A percentile compares a stretch with the other conserved stretches of the same genome.
Evolutionary conservation across 1,140 invertebrate species (phyloP).

Genomic region (Asbolus verrucosus): DNA sequence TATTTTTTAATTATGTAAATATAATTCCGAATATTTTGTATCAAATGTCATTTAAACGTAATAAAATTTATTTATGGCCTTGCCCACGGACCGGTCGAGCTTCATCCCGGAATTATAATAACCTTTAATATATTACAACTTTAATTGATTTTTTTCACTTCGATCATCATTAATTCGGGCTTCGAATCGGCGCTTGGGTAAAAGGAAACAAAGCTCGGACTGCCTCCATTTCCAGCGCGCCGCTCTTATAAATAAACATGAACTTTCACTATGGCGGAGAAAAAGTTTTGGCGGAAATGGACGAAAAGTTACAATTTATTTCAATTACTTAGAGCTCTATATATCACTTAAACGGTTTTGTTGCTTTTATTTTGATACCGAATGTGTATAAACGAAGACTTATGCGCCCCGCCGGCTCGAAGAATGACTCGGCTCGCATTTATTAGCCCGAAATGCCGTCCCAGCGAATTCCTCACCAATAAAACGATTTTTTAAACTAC

Average conservation of each 20-base stretch:
- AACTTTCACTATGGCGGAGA: conserved; percentile 37
- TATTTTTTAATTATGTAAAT: conserved; percentile 44
- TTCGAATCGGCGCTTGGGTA: not conserved
- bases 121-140: conserved; percentile 35
- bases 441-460: conserved; percentile 35
- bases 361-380: conserved; percentile 43
- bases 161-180: conserved; percentile 1
- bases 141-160: conserved; percentile 40
- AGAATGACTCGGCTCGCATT: conserved; percentile 33
- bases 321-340: conserved; percentile 47
- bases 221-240: conserved; percentile 2
- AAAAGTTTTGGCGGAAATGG: conserved; percentile 42
- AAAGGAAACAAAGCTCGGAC: conserved; percentile 15
- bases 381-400: conserved; percentile 46
- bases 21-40: conserved; percentile 44
- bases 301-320: conserved; percentile 49
- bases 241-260: conserved; percentile 42
- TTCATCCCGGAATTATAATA: conserved; percentile 34
- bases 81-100: conserved; percentile 38
- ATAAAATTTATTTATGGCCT: conserved; percentile 43
- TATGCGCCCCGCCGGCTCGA: conserved; percentile 31
- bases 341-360: conserved; percentile 48
- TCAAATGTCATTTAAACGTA: conserved; percentile 46
- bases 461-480: conserved; percentile 27
- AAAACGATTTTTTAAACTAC: conserved; percentile 29